These are phyloP conservation scores for Liparis tanakae DNA, from an alignment of 2,797 vertebrate species.

Conservation along the genomic window DNA sequence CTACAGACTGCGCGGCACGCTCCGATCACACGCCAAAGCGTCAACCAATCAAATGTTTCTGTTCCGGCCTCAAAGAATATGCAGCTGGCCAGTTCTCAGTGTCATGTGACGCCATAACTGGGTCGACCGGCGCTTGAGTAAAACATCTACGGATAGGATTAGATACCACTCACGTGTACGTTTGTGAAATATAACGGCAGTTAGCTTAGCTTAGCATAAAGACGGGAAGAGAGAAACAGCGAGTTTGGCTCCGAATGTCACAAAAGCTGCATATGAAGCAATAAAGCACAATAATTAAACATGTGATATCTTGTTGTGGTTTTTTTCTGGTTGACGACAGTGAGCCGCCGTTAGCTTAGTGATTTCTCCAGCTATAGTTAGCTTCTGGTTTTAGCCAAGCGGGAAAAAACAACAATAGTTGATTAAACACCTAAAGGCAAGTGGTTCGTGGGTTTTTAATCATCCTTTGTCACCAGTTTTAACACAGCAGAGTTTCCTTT, in stretches of 20 bases:
- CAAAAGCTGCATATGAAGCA: neutral
- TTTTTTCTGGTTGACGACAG: neutral
- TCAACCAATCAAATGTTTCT: neutral
- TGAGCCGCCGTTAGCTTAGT: neutral
- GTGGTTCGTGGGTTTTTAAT: neutral
- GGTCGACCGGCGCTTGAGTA: neutral
- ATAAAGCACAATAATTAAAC: neutral
- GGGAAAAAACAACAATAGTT: neutral
- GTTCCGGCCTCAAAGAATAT: neutral
- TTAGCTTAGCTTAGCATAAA: constrained; percentile 14
- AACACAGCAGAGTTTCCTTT: neutral
- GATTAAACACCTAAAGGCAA: neutral
- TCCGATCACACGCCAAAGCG: neutral
- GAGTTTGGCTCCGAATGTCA: neutral
- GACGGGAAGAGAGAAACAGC: neutral
- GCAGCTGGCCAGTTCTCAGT: neutral
- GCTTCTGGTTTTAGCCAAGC: neutral
- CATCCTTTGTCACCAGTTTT: neutral
- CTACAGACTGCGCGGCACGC: neutral
- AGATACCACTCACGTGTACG: neutral
- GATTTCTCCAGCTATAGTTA: neutral
- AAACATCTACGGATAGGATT: neutral
- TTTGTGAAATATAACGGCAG: neutral
- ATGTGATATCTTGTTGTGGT: neutral
- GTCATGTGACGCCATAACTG: neutral